phyloP scores from a whole-genome alignment of 1,140 invertebrate species.

The Atta cephalotes region DNA sequence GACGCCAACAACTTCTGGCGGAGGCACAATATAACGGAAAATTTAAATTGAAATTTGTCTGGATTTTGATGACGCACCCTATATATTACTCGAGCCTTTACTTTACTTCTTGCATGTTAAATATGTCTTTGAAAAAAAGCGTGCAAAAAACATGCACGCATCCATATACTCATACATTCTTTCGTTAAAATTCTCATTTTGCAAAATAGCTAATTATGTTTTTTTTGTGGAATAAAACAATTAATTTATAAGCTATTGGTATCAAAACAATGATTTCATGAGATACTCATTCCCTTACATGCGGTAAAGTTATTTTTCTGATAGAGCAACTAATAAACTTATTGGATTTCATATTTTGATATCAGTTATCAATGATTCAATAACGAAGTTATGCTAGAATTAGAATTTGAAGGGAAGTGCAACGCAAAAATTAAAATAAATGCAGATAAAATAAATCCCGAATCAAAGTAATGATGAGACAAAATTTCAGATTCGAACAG shows the following conservation, averaged over 20 bases:
- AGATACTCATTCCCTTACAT: background rate
- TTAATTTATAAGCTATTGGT: conserved; percentile 24
- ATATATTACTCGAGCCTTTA: too few species aligned
- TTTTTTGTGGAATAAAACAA: background rate
- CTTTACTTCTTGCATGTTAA: too few species aligned
- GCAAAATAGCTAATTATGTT: background rate
- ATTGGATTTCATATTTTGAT: conserved; percentile 26
- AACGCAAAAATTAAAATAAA: conserved; percentile 14
- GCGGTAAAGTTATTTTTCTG: background rate
- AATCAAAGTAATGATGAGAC: background rate
- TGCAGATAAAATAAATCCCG: background rate
- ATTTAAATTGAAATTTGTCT: too few species aligned
- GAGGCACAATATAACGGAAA: too few species aligned
- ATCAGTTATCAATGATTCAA: conserved; percentile 43
- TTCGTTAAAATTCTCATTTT: background rate
- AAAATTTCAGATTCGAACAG: background rate
- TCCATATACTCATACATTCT: background rate
- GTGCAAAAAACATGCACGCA: background rate
- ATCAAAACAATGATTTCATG: conserved; percentile 2
- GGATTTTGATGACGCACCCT: too few species aligned
- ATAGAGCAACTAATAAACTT: conserved; percentile 32
- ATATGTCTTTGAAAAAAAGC: too few species aligned
- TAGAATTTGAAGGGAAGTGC: conserved; percentile 9
- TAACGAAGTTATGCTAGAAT: background rate
- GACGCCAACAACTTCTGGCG: too few species aligned